Percentiles rank a stretch among this genome's conserved stretches.
phyloP scores from a whole-genome alignment of 2,113 vertebrate species.

The Gambusia holbrooki region DNA sequence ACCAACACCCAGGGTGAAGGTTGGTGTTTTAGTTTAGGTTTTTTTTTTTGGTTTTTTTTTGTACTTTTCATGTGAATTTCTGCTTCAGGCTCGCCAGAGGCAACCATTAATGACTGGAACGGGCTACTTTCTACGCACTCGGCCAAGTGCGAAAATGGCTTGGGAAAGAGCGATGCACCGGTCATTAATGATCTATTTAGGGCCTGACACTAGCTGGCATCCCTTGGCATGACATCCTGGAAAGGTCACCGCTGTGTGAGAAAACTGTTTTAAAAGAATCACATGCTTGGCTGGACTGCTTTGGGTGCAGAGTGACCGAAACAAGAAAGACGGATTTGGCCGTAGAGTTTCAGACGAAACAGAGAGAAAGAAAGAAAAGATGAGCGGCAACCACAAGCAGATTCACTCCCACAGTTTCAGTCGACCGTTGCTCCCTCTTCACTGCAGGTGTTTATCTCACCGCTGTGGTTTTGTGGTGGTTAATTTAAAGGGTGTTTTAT shows the following conservation, averaged over 20 bases:
- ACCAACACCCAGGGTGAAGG: background rate
- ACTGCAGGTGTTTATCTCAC: conserved; percentile 4
- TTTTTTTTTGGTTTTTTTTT: too few species aligned
- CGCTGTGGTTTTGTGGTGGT: conserved; percentile 16
- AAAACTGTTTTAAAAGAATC: conserved; percentile 66
- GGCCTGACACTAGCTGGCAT: conserved; percentile 15
- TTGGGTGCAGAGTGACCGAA: conserved; percentile 8
- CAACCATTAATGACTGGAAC: conserved; percentile 46
- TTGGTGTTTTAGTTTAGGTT: conserved; percentile 6
- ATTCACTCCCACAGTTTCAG: conserved; percentile 15
- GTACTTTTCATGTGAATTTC: conserved; percentile 30
- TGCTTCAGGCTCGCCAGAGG: conserved; percentile 29
- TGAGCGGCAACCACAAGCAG: conserved; percentile 1
- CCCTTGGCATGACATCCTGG: conserved; percentile 44
- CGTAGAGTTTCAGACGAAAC: conserved; percentile 7
- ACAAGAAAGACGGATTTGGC: conserved; percentile 7
- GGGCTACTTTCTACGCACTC: conserved; percentile 52
- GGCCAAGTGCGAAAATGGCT: conserved; percentile 54
- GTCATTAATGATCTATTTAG: conserved; percentile 59
- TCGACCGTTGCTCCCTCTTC: conserved; percentile 16
- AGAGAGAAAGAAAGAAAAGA: background rate
- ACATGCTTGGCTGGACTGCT: conserved; percentile 53
- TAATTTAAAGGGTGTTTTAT: conserved; percentile 21
- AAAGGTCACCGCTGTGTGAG: conserved; percentile 53
- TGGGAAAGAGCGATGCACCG: conserved; percentile 32